Evolutionary conservation across 2,888 invertebrate genomes (phyloP).

Genomic region (Oligia latruncula): DNA sequence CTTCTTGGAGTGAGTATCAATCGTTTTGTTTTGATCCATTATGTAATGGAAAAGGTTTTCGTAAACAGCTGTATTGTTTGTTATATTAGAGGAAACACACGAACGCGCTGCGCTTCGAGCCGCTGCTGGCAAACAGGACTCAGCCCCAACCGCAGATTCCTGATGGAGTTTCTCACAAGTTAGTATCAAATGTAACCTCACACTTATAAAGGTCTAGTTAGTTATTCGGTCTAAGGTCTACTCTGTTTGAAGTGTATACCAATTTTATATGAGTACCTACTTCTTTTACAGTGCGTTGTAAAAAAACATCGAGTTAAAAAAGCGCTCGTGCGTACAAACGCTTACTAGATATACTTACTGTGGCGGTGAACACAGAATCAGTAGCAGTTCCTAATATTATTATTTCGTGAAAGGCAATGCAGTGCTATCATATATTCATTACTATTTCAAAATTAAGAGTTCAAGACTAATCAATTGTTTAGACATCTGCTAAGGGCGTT

Average conservation of each 20-base stretch:
- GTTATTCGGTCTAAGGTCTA: background rate
- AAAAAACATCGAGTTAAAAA: no score
- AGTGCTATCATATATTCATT: background rate
- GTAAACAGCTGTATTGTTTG: conserved; percentile 41
- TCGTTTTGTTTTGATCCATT: conserved; percentile 65
- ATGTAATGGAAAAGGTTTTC: conserved; percentile 72
- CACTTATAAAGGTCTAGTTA: background rate
- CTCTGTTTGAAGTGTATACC: background rate
- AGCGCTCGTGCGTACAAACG: no score
- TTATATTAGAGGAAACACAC: conserved; percentile 90
- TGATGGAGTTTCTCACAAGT: conserved; percentile 94
- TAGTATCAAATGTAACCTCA: conserved; percentile 63
- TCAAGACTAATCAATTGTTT: no score
- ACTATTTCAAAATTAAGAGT: background rate
- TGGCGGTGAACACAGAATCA: no score
- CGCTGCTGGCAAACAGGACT: conserved; percentile 92
- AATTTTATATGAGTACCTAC: background rate
- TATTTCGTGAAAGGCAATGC: background rate
- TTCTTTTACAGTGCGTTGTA: background rate
- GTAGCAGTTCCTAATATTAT: background rate
- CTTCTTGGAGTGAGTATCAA: conserved; percentile 91
- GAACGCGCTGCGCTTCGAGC: conserved; percentile 92
- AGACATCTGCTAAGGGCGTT: background rate
- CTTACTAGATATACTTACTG: background rate
- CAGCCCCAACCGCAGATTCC: conserved; percentile 95